Percentiles rank a stretch among this genome's conserved stretches.
These are phyloP conservation scores for Drosophila nebulosa DNA, from an alignment of 1,140 invertebrate species.

Conservation along the genomic window DNA sequence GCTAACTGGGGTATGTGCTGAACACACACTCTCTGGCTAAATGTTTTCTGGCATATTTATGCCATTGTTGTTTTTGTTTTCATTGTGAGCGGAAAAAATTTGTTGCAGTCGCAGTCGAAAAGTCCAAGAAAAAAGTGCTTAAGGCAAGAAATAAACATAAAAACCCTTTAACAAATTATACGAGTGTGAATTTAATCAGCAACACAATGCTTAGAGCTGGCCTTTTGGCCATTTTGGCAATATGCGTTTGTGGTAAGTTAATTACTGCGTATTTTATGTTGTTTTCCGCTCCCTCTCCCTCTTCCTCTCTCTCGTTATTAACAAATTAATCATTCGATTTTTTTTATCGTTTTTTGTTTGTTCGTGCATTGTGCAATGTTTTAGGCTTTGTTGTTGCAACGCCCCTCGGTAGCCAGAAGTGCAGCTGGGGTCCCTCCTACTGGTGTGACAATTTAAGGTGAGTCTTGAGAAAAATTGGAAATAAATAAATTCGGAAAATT, in stretches of 20 bases:
- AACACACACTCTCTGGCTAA: too few relatives aligned
- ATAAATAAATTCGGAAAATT: conserved; percentile 29
- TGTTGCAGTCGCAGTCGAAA: conserved; percentile 21
- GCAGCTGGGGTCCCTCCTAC: conserved; percentile 90
- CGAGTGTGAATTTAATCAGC: background rate
- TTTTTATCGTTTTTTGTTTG: conserved; percentile 22
- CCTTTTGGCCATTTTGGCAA: conserved; percentile 71
- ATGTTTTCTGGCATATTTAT: background rate
- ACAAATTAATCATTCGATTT: conserved; percentile 30
- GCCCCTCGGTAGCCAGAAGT: conserved; percentile 82
- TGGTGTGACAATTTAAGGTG: conserved; percentile 91
- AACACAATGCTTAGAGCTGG: conserved; percentile 52
- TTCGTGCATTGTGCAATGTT: conserved; percentile 25
- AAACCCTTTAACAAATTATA: background rate
- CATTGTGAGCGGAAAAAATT: background rate
- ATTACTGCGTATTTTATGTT: conserved; percentile 32
- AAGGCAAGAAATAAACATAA: background rate
- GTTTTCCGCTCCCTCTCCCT: background rate
- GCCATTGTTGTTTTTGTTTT: background rate
- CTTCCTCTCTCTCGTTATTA: background rate
- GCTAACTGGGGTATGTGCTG: too few relatives aligned
- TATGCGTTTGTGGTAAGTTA: conserved; percentile 62
- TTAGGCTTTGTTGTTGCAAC: conserved; percentile 54
- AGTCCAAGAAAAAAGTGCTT: conserved; percentile 13
- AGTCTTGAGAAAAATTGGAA: conserved; percentile 65